phyloP scores from a whole-genome alignment of 2,888 invertebrate species.

The Rhagium mordax region DNA sequence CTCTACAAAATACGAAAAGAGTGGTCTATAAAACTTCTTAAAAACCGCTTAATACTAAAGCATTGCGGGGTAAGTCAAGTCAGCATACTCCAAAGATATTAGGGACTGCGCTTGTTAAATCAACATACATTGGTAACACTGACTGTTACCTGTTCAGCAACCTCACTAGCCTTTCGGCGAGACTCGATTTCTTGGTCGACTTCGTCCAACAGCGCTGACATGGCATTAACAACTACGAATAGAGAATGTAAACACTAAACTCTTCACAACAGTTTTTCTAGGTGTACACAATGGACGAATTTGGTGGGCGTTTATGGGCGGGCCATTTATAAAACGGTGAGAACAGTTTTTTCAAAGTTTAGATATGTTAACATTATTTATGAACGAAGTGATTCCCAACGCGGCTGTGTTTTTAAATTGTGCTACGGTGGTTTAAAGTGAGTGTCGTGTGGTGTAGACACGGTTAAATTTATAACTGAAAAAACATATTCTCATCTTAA shows the following conservation, averaged over 20 bases:
- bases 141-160: conserved; percentile 61
- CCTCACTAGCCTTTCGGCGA: conserved; percentile 63
- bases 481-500: not conserved
- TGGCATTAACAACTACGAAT: conserved; percentile 82
- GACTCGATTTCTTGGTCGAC: conserved; percentile 83
- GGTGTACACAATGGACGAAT: conserved; percentile 23
- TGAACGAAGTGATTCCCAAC: too few species aligned
- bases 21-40: not conserved
- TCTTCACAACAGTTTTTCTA: conserved; percentile 7
- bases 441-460: too few species aligned
- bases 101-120: conserved; percentile 14
- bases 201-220: conserved; percentile 86
- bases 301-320: not conserved
- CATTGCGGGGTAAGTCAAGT: conserved; percentile 31
- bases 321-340: not conserved
- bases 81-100: conserved; percentile 31
- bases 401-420: too few species aligned
- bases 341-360: not conserved
- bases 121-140: conserved; percentile 47
- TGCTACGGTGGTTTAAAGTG: too few species aligned
- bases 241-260: conserved; percentile 57
- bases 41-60: conserved; percentile 29
- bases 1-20: not conserved
- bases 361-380: too few species aligned
- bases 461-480: not conserved